Evolutionary conservation across 1,140 invertebrate species (phyloP), one percentile per base, ranked within the genome.

Genomic region (Steinernema feltiae): DNA sequence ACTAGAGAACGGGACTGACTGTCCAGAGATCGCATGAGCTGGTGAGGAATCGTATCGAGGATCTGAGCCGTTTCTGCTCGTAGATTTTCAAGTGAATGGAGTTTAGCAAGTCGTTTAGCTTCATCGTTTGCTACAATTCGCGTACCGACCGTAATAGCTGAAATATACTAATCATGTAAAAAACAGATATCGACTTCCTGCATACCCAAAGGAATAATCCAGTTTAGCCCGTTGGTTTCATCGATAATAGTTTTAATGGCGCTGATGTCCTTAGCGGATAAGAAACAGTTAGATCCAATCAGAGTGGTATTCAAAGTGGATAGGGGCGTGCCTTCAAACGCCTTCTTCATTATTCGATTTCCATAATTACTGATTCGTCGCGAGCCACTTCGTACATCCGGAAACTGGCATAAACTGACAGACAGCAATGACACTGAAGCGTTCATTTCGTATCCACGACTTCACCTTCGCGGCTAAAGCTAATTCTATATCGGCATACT

Each of bases 21-120:
- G 24, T 63, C 53, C 7, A 63, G 53, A 3, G 53, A 63, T 27
- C 24, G 53, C 7, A 63, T 21, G 24, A 63, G 53, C 24, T 63
- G 53, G 53, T 63, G 53, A 12, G 53, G 53, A 27, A 63, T 63
- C 15, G 7, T 15, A 27, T 63, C 53, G 0, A 82, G 72, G 32
- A 82, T 73, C 24, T 83, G 82, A 32, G 76, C 81, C 31, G 81
- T 82, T 41, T 82, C 73, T 3, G 78, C 81, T 21, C 81, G 81
- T 41, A 82, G 48, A 41, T 76, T 73, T 27, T 83, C 78, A 3
- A 80, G n/a, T 17, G 73, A 72, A 2, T 78, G 53, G 2, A 82
- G 71, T 30, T 78, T 69, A 1, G 81, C 76, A 2, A 82, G 74
- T 17, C 78, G 30, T 15, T 79, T 53, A 30, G 72, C 78, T 32